Conservation (phyloP, 2,888 invertebrate genomes). For the Ennomos quercinarius region DNA sequence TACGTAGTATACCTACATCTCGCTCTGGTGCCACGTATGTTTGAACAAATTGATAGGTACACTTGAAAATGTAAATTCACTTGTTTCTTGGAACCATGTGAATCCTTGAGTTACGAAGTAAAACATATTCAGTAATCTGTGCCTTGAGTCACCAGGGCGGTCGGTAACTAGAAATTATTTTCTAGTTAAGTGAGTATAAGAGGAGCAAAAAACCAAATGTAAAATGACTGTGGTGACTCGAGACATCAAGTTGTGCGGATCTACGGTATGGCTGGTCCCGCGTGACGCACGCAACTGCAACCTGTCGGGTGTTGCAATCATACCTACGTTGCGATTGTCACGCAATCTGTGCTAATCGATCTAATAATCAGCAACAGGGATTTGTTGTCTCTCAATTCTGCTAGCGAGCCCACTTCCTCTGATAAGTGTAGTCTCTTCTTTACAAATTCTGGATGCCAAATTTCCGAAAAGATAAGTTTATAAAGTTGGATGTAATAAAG, state of each 20-base stretch:
- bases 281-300: constrained; percentile 70
- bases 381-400: constrained; percentile 42
- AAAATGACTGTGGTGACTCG: constrained; percentile 47
- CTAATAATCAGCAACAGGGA: constrained; percentile 44
- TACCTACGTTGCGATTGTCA: constrained; percentile 61
- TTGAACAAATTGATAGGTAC: constrained; percentile 20
- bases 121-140: no score
- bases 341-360: constrained; percentile 58
- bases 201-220: constrained; percentile 6
- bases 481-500: constrained; percentile 5
- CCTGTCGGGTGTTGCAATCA: constrained; percentile 59
- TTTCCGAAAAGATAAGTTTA: constrained; percentile 1
- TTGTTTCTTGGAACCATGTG: constrained; percentile 22
- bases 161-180: constrained; percentile 14
- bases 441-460: background rate
- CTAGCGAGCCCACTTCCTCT: constrained; percentile 4
- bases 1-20: constrained; percentile 11
- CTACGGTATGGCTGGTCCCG: constrained; percentile 61
- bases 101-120: constrained; percentile 22
- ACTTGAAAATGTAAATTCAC: constrained; percentile 21
- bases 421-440: constrained; percentile 1
- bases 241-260: constrained; percentile 61
- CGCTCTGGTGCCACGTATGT: constrained; percentile 19
- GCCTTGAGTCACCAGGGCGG: no score
- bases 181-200: background rate